Conservation (phyloP, 2,113 vertebrate genomes). For the Fregata magnificens region DNA sequence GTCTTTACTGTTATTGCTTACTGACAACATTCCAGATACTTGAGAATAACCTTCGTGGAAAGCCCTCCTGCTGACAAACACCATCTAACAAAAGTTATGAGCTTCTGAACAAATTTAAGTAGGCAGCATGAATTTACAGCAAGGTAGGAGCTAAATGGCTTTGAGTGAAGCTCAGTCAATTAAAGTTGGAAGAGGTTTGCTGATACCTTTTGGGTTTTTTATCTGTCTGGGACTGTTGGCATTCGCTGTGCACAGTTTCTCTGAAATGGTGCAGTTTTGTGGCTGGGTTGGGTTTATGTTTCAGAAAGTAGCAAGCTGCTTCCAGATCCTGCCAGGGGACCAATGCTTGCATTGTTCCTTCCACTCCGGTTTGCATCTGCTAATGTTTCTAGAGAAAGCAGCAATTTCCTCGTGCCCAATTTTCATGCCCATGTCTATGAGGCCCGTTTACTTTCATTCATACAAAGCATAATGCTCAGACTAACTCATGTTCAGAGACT, state of each 20-base stretch:
- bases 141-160: rapidly evolving
- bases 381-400: neutral
- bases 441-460: too few relatives aligned
- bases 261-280: rapidly evolving
- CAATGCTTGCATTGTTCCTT: rapidly evolving
- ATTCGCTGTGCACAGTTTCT: neutral
- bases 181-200: neutral
- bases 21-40: rapidly evolving
- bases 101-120: neutral
- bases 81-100: rapidly evolving
- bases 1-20: neutral
- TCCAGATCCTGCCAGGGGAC: neutral
- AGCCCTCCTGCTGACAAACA: neutral
- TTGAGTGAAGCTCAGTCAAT: neutral
- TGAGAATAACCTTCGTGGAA: too few relatives aligned
- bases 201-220: neutral
- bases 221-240: too few relatives aligned
- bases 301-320: neutral
- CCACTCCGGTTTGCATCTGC: rapidly evolving
- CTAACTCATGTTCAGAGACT: rapidly evolving
- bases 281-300: too few relatives aligned
- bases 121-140: rapidly evolving
- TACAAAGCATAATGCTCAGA: rapidly evolving
- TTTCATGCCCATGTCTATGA: rapidly evolving
- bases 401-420: rapidly evolving